These are phyloP conservation scores for Ctena decussata DNA, from an alignment of 2,888 invertebrate species.

Conservation along the genomic window DNA sequence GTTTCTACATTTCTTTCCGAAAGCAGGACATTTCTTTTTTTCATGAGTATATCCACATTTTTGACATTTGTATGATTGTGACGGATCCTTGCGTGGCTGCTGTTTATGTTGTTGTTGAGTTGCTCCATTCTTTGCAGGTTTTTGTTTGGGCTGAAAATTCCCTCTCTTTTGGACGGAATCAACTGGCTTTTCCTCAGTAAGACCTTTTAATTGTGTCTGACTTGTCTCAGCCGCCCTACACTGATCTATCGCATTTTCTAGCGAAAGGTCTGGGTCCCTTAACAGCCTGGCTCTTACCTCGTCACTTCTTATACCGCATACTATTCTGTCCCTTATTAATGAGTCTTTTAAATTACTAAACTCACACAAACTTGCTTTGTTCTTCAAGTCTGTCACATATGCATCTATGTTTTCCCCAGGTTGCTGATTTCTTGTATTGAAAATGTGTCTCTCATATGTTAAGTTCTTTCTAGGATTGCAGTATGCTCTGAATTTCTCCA, in stretches of 20 bases:
- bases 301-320: not conserved
- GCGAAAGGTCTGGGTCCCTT: not conserved
- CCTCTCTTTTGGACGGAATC: not conserved
- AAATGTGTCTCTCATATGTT: not conserved
- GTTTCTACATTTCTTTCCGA: slow-evolving; percentile 20
- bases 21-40: slow-evolving; percentile 3
- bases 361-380: not conserved
- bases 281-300: not conserved
- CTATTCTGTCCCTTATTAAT: slow-evolving; percentile 1
- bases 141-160: not conserved
- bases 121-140: not conserved
- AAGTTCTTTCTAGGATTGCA: not conserved
- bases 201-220: not conserved
- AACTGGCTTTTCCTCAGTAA: not conserved
- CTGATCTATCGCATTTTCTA: not conserved
- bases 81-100: not conserved
- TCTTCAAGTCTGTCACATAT: slow-evolving; percentile 8
- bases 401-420: not conserved
- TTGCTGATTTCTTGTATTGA: not conserved
- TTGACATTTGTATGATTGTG: not conserved
- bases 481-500: not conserved
- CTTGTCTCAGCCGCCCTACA: slow-evolving; percentile 2
- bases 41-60: slow-evolving; percentile 18
- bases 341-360: not conserved
- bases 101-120: not conserved